Evolutionary conservation across 1,140 invertebrate genomes (phyloP), one percentile per base, ranked within the genome.

Genomic region (Antheraea mylitta): DNA sequence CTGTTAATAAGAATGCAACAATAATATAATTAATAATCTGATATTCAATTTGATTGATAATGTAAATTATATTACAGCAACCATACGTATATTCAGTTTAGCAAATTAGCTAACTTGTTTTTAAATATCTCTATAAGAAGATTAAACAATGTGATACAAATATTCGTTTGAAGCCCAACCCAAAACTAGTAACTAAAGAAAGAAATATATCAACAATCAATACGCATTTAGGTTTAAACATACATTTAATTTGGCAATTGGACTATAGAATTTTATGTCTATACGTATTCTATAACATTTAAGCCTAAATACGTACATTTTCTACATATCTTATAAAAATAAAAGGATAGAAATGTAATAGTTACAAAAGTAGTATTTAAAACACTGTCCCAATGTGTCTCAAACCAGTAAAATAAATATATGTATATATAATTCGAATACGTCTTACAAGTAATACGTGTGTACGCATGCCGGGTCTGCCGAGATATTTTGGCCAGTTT

Each of bases 1-100:
- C 90, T 92, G 90, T 91, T 92, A 91, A 92, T 91, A 75, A 80
- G 86, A 91, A 88, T 80, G 78, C 68, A 88, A 88, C 73, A 85
- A 80, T 64, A 75, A 77, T 70, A 75, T 72, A 42, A 73, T 84
- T 86, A 81, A 79, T 80, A 71, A 74, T 11, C 11, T 53, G 7
- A 13, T 53, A 53, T 42, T 42, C 38, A 42, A 42, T 11, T 42
- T 42, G 1, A 10, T 42, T 42, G 11, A 42, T 42, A 42, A 11
- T 42, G 38, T 10, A 10, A 42, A 11, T 42, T 42, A 7, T 42
- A 42, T 7, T 42, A 42, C 38, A 7, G 11, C 1, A 42, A 42
- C 38, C 7, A 42, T 4, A 42, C 38, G 38, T 42, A 42, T 42
- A 11, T 8, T 42, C 11, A 42, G 7, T 42, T 8, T 42, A 42